Base-by-base conservation (phyloP, 2,888 invertebrate species). In the Drosophila subquinaria region DNA sequence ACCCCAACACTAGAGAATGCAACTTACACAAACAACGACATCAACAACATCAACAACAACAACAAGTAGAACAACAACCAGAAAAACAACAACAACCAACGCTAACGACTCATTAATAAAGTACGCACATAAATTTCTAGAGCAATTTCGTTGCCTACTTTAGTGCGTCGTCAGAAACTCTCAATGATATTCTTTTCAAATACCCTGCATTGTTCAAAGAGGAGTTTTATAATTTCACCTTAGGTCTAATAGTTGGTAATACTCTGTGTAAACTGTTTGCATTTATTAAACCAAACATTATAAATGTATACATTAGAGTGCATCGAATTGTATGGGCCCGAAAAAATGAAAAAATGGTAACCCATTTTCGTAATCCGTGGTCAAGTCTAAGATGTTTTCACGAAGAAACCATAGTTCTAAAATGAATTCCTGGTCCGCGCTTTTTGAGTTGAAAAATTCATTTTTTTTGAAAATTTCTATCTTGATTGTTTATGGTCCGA, bases 31-130 rank as follows among this genome's bases (percentile, higher is more conserved):
- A 48, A 63, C 52, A 66, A 52, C 43, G 11, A 36, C 42, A 43
- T 48, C 57, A 55, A 30, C 61, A 42, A 56, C 27, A 40, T 45
- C 56, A 40, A 56, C 45, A 42, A n/a, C 55, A 57, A 10, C 48
- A 50, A 43, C 8, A 27, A 27, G 4, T 43, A 23, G 43, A 8
- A 20, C 33, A 64, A 52, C 56, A 57, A 50, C 60, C 15, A n/a
- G 38, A 53, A 15, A 11, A 30, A 40, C 43, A 64, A 57, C 43
- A 64, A 57, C 60, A 57, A 50, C 60, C 15, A n/a, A 50, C 56
- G 63, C 66, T 79, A 74, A 70, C 50, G 75, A 69, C 64, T 79
- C 82, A 85, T 82, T 85, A 82, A 85, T 76, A 85, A 79, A 76
- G 73, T 61, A 76, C 55, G 76, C 27, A 63, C 59, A 69, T 60